Evolutionary conservation across 2,113 vertebrate genomes (phyloP).

Genomic region (Xiphorhynchus elegans): DNA sequence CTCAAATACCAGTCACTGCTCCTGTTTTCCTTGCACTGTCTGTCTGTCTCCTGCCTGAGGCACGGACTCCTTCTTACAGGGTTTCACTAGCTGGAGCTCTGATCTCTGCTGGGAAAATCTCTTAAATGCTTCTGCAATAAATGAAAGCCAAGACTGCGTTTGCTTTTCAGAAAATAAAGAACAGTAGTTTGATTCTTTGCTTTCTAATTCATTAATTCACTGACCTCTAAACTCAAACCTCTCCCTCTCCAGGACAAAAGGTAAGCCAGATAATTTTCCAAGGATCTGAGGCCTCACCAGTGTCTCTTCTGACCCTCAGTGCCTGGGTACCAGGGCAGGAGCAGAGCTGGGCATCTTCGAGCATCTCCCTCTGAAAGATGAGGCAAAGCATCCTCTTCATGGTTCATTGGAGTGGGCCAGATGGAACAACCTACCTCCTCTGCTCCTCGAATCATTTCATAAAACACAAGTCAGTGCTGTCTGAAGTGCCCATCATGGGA

Average conservation of each 20-base stretch:
- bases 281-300: background rate
- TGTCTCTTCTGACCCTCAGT: background rate
- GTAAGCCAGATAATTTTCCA: background rate
- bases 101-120: background rate
- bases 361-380: background rate
- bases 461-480: background rate
- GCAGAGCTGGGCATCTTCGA: background rate
- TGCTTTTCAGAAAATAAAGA: background rate
- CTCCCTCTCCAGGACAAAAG: background rate
- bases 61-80: background rate
- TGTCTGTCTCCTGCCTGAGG: background rate
- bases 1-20: background rate
- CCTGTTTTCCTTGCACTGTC: background rate
- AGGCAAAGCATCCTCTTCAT: background rate
- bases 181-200: background rate
- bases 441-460: background rate
- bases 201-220: background rate
- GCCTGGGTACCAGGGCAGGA: background rate
- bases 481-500: background rate
- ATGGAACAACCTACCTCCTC: background rate
- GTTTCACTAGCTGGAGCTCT: slow-evolving; percentile 11
- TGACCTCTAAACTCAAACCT: background rate
- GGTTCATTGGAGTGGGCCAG: background rate
- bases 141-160: background rate
- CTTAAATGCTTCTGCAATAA: background rate